Evolutionary conservation across 2,113 vertebrate genomes (phyloP).

Genomic region (Paradoxurus hermaphroditus): DNA sequence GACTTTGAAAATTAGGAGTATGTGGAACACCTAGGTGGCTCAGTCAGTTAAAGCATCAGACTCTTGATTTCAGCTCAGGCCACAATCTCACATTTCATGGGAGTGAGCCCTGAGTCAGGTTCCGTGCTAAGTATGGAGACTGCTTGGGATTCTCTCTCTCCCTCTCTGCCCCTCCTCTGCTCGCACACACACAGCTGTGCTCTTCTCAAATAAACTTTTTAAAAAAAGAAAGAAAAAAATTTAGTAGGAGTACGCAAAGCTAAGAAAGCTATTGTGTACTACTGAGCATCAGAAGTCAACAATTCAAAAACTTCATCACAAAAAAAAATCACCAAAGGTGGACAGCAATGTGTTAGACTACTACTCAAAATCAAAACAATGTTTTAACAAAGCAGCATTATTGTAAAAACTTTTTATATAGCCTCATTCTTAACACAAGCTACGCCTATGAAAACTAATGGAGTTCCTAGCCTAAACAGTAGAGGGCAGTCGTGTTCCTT

Average conservation of each 20-base stretch:
- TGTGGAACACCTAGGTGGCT: too few species aligned
- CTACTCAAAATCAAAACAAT: slow-evolving; percentile 15
- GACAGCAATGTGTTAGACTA: not conserved
- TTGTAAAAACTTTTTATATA: not conserved
- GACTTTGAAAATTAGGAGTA: not conserved
- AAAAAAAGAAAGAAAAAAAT: not conserved
- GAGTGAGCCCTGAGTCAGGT: too few species aligned
- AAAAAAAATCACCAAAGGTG: not conserved
- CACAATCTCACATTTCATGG: too few species aligned
- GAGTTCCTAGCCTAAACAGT: slow-evolving; percentile 41
- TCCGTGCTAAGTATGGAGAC: too few species aligned
- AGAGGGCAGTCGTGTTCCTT: slow-evolving; percentile 67
- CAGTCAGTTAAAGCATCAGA: too few species aligned
- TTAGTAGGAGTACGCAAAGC: not conserved
- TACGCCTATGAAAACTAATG: not conserved
- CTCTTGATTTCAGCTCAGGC: too few species aligned
- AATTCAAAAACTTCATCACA: not conserved
- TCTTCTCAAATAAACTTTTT: too few species aligned
- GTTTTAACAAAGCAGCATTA: slow-evolving; percentile 10
- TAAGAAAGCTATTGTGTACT: slow-evolving; percentile 1
- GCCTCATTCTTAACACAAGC: not conserved
- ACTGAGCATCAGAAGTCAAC: not conserved
- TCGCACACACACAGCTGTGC: too few species aligned
- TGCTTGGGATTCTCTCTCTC: too few species aligned
- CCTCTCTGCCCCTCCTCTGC: too few species aligned